Evolutionary conservation across 2,113 vertebrate genomes (phyloP).

Genomic region (Phrynosoma platyrhinos): DNA sequence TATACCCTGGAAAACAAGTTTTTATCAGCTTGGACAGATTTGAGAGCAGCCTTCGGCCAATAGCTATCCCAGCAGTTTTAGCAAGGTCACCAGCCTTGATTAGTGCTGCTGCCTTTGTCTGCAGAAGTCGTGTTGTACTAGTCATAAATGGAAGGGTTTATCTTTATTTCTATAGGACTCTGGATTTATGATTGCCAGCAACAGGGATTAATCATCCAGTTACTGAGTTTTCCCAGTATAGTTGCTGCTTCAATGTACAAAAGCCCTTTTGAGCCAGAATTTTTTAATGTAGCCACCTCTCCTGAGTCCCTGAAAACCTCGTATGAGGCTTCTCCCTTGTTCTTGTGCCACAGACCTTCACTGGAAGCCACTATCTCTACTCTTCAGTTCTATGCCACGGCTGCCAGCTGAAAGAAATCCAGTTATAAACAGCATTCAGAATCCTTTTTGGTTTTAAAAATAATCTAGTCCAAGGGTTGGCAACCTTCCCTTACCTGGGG

Average conservation of each 20-base stretch:
- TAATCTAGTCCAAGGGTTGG: constrained; percentile 73
- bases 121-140: accelerated
- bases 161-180: not conserved
- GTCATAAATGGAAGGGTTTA: not conserved
- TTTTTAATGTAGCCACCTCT: no score
- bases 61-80: not conserved
- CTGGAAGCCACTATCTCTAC: no score
- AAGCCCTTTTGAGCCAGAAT: not conserved
- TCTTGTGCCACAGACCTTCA: no score
- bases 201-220: accelerated
- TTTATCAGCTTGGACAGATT: constrained; percentile 15
- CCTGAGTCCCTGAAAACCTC: no score
- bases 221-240: not conserved
- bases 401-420: constrained; percentile 70
- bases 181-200: accelerated
- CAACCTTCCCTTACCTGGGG: no score
- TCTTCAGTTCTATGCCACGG: constrained; percentile 63
- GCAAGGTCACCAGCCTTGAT: not conserved
- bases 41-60: not conserved
- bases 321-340: no score
- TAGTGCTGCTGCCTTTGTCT: not conserved
- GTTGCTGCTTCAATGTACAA: not conserved
- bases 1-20: not conserved
- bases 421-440: constrained; percentile 72
- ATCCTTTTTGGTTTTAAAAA: constrained; percentile 61